These are phyloP conservation scores for Tinamus major DNA, from an alignment of 2,797 vertebrate species.

Conservation along the genomic window DNA sequence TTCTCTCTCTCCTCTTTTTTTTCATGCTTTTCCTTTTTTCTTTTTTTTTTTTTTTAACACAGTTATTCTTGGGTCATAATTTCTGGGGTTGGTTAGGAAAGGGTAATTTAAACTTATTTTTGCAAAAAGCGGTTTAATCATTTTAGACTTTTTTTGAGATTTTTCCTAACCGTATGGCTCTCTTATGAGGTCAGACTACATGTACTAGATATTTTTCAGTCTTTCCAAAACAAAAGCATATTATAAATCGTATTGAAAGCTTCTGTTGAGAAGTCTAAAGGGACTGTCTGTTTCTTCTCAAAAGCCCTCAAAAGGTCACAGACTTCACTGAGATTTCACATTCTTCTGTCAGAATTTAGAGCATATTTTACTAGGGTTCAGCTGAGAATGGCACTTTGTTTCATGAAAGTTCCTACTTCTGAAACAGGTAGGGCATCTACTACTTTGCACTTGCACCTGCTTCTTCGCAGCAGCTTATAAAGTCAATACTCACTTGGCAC, in stretches of 20 bases:
- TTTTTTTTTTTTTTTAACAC: not conserved
- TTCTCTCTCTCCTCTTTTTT: not conserved
- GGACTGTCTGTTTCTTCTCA: conserved; percentile 42
- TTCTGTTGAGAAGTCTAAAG: conserved; percentile 22
- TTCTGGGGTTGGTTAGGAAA: not conserved
- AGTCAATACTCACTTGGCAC: not conserved
- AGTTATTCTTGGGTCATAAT: not conserved
- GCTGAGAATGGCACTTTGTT: conserved; percentile 2
- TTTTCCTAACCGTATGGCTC: not conserved
- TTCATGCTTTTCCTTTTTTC: fast-evolving
- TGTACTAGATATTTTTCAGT: not conserved
- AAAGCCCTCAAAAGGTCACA: conserved; percentile 16
- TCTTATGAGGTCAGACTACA: not conserved
- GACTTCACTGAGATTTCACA: not conserved
- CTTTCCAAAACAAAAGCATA: not conserved
- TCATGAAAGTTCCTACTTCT: not conserved
- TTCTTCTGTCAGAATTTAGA: conserved; percentile 17
- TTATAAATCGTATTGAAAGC: conserved; percentile 33
- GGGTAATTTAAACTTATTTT: not conserved
- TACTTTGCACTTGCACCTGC: conserved; percentile 18
- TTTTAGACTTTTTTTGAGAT: not conserved
- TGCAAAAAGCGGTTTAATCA: not conserved
- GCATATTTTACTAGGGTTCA: not conserved
- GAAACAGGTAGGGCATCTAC: not conserved
- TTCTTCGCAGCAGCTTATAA: not conserved